These are phyloP conservation scores for Drosophila insularis DNA, from an alignment of 1,140 invertebrate genomes.

Conservation along the genomic window DNA sequence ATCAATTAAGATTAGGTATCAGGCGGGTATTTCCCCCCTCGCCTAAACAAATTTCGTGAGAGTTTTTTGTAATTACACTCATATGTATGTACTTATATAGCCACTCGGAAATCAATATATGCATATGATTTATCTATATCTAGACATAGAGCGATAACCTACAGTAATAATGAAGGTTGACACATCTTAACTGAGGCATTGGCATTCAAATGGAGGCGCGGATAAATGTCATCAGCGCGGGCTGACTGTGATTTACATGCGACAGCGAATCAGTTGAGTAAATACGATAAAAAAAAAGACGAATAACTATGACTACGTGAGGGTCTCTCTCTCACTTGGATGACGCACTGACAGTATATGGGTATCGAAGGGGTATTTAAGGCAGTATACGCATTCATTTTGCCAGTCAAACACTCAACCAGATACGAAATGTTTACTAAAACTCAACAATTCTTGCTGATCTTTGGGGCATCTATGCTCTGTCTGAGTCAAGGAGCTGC, in stretches of 20 bases:
- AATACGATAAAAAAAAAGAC: conserved; percentile 42
- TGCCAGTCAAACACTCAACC: conserved; percentile 47
- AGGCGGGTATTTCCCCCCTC: background rate
- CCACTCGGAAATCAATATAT: conserved; percentile 41
- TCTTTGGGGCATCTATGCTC: conserved; percentile 21
- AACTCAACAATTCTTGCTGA: conserved; percentile 35
- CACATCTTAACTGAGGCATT: conserved; percentile 22
- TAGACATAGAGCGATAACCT: conserved; percentile 60
- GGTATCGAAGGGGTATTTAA: conserved; percentile 54
- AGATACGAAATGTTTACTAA: conserved; percentile 52
- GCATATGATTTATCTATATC: conserved; percentile 43
- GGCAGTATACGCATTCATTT: conserved; percentile 19
- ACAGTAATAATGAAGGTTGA: conserved; percentile 49
- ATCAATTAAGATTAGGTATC: background rate
- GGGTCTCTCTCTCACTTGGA: background rate
- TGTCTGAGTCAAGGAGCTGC: conserved; percentile 38
- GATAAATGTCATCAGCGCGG: conserved; percentile 8
- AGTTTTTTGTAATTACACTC: conserved; percentile 31
- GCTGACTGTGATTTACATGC: conserved; percentile 61
- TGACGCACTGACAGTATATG: conserved; percentile 21
- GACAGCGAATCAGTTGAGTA: conserved; percentile 59
- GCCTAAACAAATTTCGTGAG: conserved; percentile 14
- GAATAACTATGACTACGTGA: conserved; percentile 28
- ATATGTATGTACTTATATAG: background rate
- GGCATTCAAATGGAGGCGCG: conserved; percentile 34